phyloP scores from a whole-genome alignment of 2,797 vertebrate genomes.

The Rhabdophis nuchalis region DNA sequence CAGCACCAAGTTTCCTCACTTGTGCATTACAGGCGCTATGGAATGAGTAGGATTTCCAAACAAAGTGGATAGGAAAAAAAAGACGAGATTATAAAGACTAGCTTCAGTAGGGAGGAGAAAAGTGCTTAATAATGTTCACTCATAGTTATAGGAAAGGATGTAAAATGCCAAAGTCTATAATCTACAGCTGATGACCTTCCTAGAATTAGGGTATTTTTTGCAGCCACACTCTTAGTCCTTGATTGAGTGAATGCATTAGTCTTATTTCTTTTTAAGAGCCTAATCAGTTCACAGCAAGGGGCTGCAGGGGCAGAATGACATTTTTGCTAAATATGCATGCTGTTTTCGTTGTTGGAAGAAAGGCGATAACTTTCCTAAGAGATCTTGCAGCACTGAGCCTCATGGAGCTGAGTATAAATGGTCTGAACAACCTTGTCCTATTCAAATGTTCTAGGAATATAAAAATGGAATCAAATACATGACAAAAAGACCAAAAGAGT shows the following conservation, averaged over 20 bases:
- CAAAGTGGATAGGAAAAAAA: background rate
- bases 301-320: background rate
- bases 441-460: background rate
- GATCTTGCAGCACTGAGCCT: background rate
- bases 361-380: background rate
- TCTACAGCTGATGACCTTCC: background rate
- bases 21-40: background rate
- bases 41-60: background rate
- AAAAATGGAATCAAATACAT: background rate
- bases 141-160: background rate
- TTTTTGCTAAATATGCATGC: background rate
- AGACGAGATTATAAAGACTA: background rate
- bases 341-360: background rate
- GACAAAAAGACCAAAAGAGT: background rate
- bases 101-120: background rate
- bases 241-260: background rate
- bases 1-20: background rate
- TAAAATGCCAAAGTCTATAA: background rate
- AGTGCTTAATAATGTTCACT: background rate
- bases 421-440: background rate
- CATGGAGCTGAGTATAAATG: background rate
- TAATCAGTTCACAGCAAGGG: background rate
- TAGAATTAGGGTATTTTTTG: background rate
- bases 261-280: background rate
- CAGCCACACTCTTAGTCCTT: background rate